phyloP scores from a whole-genome alignment of 1,140 invertebrate species.

The Thaumetopoea pityocampa region DNA sequence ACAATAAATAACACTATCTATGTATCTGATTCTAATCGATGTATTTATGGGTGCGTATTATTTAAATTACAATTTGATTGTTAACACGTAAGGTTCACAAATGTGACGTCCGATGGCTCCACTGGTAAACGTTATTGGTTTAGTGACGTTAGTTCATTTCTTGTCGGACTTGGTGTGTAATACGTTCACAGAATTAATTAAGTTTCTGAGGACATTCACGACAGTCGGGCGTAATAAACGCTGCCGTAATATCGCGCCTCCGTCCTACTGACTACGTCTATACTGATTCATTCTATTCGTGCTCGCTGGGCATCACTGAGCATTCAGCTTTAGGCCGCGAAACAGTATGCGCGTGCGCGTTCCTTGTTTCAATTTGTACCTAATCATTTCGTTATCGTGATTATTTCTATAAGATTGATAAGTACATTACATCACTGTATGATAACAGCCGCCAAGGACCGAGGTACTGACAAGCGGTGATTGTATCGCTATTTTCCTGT shows the following conservation, averaged over 20 bases:
- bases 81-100: background rate
- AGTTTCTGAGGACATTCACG: slow-evolving; percentile 4
- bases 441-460: slow-evolving; percentile 62
- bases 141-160: slow-evolving; percentile 32
- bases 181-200: slow-evolving; percentile 60
- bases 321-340: slow-evolving; percentile 51
- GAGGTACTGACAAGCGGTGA: slow-evolving; percentile 15
- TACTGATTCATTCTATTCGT: slow-evolving; percentile 35
- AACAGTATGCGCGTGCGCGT: slow-evolving; percentile 57
- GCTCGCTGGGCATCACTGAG: slow-evolving; percentile 33
- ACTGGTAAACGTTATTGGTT: slow-evolving; percentile 21
- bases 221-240: background rate
- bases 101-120: slow-evolving; percentile 10
- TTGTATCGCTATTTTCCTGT: slow-evolving; percentile 32
- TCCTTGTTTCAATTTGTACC: slow-evolving; percentile 42
- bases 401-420: slow-evolving; percentile 61
- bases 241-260: slow-evolving; percentile 1
- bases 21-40: no score
- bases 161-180: slow-evolving; percentile 35
- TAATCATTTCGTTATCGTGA: slow-evolving; percentile 49
- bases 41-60: no score
- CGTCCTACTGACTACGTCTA: slow-evolving; percentile 12
- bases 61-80: background rate
- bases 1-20: no score
- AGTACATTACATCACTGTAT: slow-evolving; percentile 66